phyloP scores from a whole-genome alignment of 2,113 vertebrate species.

The Otis tarda region DNA sequence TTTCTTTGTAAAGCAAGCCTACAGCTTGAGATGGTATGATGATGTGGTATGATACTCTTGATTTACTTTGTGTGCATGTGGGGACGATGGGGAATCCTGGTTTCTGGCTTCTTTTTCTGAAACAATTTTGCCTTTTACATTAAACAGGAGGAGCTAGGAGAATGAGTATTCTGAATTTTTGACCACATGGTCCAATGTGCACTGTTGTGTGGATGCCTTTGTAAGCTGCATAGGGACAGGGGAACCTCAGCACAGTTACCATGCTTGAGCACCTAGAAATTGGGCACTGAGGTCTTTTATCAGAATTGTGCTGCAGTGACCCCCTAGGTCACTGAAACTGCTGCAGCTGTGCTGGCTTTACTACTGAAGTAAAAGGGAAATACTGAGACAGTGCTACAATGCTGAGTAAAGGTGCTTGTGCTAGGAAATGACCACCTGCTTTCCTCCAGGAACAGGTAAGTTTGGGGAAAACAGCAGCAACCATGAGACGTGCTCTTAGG shows the following conservation, averaged over 20 bases:
- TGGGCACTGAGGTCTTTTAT: neutral
- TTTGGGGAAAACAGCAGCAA: neutral
- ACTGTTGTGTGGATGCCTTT: neutral
- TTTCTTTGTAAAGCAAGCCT: neutral
- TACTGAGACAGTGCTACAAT: neutral
- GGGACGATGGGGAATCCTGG: neutral
- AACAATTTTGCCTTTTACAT: neutral
- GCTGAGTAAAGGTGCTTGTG: neutral
- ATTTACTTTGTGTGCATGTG: neutral
- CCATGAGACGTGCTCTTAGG: neutral
- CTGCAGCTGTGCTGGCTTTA: neutral
- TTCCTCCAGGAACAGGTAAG: neutral
- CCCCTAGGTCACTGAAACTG: neutral
- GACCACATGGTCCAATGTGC: fast-evolving
- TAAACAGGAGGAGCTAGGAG: neutral
- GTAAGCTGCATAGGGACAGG: neutral
- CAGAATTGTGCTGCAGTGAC: neutral
- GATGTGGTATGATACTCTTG: neutral
- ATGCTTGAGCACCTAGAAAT: neutral
- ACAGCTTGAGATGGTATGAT: neutral
- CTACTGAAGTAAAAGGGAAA: neutral
- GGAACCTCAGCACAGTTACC: neutral
- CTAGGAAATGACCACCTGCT: neutral
- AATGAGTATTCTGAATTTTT: neutral
- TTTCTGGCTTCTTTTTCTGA: neutral